phyloP scores from a whole-genome alignment of 2,797 vertebrate genomes.

The Catamblyrhynchus diadema region DNA sequence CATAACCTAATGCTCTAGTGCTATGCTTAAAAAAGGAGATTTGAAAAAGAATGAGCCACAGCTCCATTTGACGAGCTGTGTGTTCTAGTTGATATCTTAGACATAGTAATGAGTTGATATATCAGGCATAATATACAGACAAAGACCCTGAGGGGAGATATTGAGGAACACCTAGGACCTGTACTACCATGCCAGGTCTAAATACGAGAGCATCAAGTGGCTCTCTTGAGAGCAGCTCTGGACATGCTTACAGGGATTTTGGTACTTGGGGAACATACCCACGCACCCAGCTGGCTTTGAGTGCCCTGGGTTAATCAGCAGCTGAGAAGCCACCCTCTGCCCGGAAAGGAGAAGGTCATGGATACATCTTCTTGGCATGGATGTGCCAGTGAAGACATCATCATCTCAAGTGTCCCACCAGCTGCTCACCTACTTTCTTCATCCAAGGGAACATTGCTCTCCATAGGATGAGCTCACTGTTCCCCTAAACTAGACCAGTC shows the following conservation, averaged over 20 bases:
- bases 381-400: not conserved
- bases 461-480: not conserved
- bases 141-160: not conserved
- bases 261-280: not conserved
- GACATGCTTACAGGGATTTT: not conserved
- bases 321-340: not conserved
- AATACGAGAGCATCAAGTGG: not conserved
- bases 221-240: not conserved
- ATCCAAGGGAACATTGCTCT: rapidly evolving
- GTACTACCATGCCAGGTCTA: not conserved
- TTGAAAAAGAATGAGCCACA: not conserved
- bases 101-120: not conserved
- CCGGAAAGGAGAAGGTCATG: not conserved
- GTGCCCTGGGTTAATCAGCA: not conserved
- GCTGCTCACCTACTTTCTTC: not conserved
- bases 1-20: not conserved
- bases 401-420: not conserved
- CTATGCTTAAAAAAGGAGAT: not conserved
- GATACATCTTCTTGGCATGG: not conserved
- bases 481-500: not conserved
- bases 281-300: not conserved
- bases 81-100: not conserved
- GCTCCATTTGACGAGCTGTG: not conserved
- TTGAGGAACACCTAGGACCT: not conserved
- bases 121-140: not conserved